Percentiles rank a stretch among this genome's conserved stretches.
Evolutionary conservation across 1,140 invertebrate genomes (phyloP).

Genomic region (Stegodyphus dumicola): DNA sequence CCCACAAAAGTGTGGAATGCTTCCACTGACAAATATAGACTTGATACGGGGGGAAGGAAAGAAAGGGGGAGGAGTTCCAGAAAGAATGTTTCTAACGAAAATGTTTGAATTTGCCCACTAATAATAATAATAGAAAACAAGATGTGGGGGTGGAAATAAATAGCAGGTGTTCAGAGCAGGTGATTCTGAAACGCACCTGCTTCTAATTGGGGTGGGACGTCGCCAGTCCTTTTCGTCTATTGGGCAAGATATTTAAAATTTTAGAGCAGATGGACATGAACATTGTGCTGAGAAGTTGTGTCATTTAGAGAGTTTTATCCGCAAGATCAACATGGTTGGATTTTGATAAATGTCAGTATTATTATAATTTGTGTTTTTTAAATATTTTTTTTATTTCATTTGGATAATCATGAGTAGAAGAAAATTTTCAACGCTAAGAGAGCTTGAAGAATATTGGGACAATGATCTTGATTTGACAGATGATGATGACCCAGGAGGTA

Average conservation of each 20-base stretch:
- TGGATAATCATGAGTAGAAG: conserved; percentile 39
- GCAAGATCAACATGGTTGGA: conserved; percentile 15
- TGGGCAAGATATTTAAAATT: conserved; percentile 19
- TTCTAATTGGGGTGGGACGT: conserved; percentile 15
- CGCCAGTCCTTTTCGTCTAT: conserved; percentile 17
- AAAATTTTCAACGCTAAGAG: conserved; percentile 38
- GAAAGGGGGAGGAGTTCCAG: no score
- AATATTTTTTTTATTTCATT: conserved; percentile 24
- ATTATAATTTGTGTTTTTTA: conserved; percentile 10
- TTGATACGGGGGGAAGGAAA: conserved; percentile 3
- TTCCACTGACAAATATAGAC: conserved; percentile 17
- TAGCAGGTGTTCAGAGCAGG: conserved; percentile 9
- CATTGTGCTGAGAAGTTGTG: conserved; percentile 15
- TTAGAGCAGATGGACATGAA: conserved; percentile 16
- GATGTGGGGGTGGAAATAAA: no score
- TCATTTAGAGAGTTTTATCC: conserved; percentile 19
- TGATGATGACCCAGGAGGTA: conserved; percentile 35
- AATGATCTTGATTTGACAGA: conserved; percentile 40
- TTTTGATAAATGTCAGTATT: conserved; percentile 20
- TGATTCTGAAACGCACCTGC: conserved; percentile 17
- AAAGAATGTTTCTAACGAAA: no score
- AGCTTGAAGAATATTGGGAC: conserved; percentile 39
- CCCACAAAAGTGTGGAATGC: conserved; percentile 33
- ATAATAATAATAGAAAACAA: no score
- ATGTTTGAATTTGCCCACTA: no score